phyloP scores from a whole-genome alignment of 2,113 vertebrate genomes.

The Eretmochelys imbricata region DNA sequence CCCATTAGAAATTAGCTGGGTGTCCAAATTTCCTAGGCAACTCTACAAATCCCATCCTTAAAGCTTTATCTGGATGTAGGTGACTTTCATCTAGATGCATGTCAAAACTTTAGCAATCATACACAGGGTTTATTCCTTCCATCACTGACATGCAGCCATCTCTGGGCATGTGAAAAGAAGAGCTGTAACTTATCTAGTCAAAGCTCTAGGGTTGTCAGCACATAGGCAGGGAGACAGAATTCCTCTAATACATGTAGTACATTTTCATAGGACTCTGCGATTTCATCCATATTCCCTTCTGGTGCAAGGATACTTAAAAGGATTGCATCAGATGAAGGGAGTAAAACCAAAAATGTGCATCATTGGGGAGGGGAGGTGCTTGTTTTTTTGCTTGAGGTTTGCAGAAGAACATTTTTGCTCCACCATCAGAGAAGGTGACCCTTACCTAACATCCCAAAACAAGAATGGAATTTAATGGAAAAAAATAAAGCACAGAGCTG shows the following conservation, averaged over 20 bases:
- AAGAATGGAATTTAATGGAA: not conserved
- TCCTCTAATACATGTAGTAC: not conserved
- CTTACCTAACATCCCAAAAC: not conserved
- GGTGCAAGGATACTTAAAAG: accelerated
- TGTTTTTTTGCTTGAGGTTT: not conserved
- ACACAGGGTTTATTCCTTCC: not conserved
- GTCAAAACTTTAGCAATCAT: not conserved
- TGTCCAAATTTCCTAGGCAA: not conserved
- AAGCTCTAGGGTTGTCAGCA: not conserved
- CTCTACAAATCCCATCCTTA: not conserved
- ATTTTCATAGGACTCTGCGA: not conserved
- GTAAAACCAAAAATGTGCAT: not conserved
- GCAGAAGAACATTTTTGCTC: not conserved
- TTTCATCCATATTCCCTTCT: not conserved
- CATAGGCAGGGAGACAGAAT: accelerated
- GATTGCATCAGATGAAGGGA: not conserved
- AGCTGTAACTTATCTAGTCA: not conserved
- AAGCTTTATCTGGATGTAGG: not conserved
- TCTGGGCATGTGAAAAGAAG: not conserved
- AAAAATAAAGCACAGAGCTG: not conserved
- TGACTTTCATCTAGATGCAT: not conserved
- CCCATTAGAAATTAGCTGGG: constrained; percentile 11
- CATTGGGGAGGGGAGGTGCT: not conserved
- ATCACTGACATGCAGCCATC: not conserved
- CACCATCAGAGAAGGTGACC: not conserved